Evolutionary conservation across 37 sponge, comb jelly and placozoan species (phyloP).

Genomic region (Halichondria panicea): DNA sequence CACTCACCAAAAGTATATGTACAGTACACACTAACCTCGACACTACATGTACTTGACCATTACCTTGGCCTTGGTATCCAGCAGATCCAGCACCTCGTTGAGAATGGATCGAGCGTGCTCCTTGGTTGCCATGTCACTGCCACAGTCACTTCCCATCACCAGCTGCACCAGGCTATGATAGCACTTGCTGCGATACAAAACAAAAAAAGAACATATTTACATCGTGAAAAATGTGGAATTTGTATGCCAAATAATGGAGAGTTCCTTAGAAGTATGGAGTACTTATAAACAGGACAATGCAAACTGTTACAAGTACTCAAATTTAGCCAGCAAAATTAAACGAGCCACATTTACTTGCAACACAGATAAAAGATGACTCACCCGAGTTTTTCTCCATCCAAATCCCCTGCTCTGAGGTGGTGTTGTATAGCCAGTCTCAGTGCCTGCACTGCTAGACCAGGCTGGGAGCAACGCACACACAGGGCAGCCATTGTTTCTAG

Average conservation of each 20-base stretch:
- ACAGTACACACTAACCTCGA: no score
- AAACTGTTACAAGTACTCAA: no score
- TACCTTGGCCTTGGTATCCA: constrained; percentile 47
- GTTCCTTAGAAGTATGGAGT: no score
- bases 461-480: background rate
- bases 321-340: no score
- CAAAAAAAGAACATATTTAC: constrained; percentile 3
- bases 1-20: background rate
- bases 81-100: constrained; percentile 35
- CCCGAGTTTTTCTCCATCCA: constrained; percentile 37
- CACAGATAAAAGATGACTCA: background rate
- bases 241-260: no score
- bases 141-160: constrained; percentile 41
- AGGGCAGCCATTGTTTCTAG: constrained; percentile 65
- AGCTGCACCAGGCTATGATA: constrained; percentile 75
- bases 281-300: no score
- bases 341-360: no score
- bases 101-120: constrained; percentile 59
- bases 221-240: background rate
- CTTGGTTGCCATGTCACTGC: constrained; percentile 40
- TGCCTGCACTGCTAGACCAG: constrained; percentile 16
- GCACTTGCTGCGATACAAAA: constrained; percentile 47
- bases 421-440: constrained; percentile 36
- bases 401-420: constrained; percentile 3
- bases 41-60: no score